phyloP scores from a whole-genome alignment of 1,140 invertebrate species.

The Orchesella cincta region DNA sequence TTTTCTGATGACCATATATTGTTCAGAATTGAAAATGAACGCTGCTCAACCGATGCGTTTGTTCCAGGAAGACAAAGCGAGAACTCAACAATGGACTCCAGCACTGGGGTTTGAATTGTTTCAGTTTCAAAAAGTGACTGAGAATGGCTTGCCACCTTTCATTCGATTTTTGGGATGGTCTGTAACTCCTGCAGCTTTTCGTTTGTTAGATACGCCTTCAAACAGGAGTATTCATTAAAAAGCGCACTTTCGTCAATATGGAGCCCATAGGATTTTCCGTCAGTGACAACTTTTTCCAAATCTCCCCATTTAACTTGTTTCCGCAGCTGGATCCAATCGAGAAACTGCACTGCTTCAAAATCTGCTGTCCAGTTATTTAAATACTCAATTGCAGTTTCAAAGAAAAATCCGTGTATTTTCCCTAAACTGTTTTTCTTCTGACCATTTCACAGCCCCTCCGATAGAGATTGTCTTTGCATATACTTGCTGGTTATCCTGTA shows the following conservation, averaged over 20 bases:
- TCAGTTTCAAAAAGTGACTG: neutral
- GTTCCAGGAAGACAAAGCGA: neutral
- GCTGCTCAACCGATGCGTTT: neutral
- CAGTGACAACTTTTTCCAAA: neutral
- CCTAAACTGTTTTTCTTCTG: neutral
- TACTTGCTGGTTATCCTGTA: neutral
- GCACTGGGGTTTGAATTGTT: neutral
- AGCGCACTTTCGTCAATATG: neutral
- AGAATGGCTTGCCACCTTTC: neutral
- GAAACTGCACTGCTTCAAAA: neutral
- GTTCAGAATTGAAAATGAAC: neutral
- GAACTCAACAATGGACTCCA: no score
- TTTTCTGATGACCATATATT: neutral
- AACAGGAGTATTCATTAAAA: neutral
- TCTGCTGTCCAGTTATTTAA: neutral
- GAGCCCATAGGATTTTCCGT: neutral
- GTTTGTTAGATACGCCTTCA: neutral
- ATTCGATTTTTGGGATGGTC: neutral
- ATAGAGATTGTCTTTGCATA: neutral
- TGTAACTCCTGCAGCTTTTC: neutral
- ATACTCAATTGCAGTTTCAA: neutral
- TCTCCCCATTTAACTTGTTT: neutral
- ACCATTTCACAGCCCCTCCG: neutral
- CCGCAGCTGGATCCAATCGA: neutral
- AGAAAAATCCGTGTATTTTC: neutral